Conservation (phyloP, 2,888 invertebrate species). For the Antitype chi region DNA sequence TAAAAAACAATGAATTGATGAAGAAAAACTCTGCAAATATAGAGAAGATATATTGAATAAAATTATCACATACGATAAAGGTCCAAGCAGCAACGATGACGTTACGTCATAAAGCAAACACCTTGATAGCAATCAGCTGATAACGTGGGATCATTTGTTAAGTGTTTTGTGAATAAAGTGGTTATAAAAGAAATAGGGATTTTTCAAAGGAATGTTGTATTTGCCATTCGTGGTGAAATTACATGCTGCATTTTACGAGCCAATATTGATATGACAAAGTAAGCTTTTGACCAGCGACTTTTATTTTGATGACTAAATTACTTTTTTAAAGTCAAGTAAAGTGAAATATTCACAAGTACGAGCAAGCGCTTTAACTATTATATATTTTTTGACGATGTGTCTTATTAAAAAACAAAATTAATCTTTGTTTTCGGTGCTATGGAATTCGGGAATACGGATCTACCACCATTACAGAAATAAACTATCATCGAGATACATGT, state of each 20-base stretch:
- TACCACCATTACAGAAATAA: too few species aligned
- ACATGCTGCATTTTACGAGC: neutral
- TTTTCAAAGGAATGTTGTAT: neutral
- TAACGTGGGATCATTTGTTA: neutral
- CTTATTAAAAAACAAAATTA: too few species aligned
- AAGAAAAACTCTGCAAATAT: too few species aligned
- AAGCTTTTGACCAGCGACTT: neutral
- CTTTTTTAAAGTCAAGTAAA: neutral
- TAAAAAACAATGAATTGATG: neutral
- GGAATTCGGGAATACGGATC: too few species aligned
- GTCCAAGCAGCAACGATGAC: neutral
- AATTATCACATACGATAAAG: neutral
- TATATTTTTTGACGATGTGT: neutral
- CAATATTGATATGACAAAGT: neutral
- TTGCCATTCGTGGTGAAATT: neutral
- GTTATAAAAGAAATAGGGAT: neutral
- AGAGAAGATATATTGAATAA: neutral
- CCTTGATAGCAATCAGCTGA: slow-evolving; percentile 23
- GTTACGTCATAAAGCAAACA: slow-evolving; percentile 26
- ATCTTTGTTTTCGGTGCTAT: too few species aligned
- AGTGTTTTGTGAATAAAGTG: neutral
- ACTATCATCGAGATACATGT: too few species aligned
- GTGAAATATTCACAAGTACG: neutral
- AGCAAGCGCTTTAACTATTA: too few species aligned
- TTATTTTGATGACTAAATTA: neutral